Evolutionary conservation across 2,888 invertebrate species (phyloP).

Genomic region (Myopa tessellatipennis): DNA sequence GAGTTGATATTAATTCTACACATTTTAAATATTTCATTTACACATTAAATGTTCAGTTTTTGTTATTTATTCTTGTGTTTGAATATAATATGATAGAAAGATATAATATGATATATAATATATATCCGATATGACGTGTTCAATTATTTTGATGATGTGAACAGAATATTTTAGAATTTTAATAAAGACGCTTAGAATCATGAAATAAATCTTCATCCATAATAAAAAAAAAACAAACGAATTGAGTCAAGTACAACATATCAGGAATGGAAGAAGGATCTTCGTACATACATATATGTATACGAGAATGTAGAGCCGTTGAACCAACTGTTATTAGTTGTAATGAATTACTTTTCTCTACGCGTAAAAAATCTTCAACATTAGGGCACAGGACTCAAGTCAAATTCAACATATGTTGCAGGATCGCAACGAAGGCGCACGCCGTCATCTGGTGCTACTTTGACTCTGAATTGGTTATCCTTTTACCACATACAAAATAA

Average conservation of each 20-base stretch:
- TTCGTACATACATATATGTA: neutral
- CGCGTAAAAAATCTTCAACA: constrained; percentile 6
- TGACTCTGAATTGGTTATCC: constrained; percentile 64
- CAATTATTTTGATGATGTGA: no score
- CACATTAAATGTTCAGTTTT: neutral
- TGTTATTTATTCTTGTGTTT: neutral
- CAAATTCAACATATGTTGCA: constrained; percentile 62
- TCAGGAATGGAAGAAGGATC: neutral
- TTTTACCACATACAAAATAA: constrained; percentile 37
- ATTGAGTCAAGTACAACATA: no score
- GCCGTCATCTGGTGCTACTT: constrained; percentile 67
- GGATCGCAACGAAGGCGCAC: constrained; percentile 59
- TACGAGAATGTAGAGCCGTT: constrained; percentile 11
- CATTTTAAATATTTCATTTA: no score
- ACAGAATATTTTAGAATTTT: no score
- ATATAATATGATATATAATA: neutral
- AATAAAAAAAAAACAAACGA: no score
- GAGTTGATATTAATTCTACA: no score
- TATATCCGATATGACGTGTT: neutral
- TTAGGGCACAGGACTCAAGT: constrained; percentile 49
- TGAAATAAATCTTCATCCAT: no score
- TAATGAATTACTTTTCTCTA: constrained; percentile 21
- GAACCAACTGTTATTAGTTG: constrained; percentile 48
- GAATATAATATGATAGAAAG: neutral
- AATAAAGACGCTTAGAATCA: no score